phyloP scores from a whole-genome alignment of 2,113 vertebrate genomes.

The Ptilorrhoa leucosticta region DNA sequence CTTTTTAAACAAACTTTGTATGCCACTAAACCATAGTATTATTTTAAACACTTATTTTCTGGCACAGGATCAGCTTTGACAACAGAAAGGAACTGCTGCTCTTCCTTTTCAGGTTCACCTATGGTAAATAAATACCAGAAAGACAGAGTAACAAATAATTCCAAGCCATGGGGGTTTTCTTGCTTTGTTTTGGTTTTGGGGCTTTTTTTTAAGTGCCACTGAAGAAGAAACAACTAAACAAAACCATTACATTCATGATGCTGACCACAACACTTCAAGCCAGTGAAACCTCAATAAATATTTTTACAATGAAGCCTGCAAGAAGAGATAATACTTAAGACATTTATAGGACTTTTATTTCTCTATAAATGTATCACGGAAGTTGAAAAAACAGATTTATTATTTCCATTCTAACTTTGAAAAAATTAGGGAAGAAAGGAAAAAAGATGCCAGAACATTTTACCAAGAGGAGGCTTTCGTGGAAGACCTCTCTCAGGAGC shows the following conservation, averaged over 20 bases:
- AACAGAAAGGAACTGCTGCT: not conserved
- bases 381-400: not conserved
- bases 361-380: not conserved
- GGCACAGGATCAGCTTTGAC: not conserved
- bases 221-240: not conserved
- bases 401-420: not conserved
- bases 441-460: not conserved
- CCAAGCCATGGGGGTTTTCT: not conserved
- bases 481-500: not conserved
- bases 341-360: not conserved
- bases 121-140: not conserved
- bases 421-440: not conserved
- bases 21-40: not conserved
- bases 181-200: not conserved
- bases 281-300: not conserved
- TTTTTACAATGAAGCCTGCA: not conserved
- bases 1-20: not conserved
- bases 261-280: not conserved
- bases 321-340: not conserved
- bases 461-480: not conserved
- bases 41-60: not conserved
- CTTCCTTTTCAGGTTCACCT: not conserved
- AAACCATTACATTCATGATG: not conserved
- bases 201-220: not conserved
- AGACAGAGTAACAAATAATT: not conserved